Evolutionary conservation across 2,888 invertebrate genomes (phyloP).

Genomic region (Drosophila sordidapex): DNA sequence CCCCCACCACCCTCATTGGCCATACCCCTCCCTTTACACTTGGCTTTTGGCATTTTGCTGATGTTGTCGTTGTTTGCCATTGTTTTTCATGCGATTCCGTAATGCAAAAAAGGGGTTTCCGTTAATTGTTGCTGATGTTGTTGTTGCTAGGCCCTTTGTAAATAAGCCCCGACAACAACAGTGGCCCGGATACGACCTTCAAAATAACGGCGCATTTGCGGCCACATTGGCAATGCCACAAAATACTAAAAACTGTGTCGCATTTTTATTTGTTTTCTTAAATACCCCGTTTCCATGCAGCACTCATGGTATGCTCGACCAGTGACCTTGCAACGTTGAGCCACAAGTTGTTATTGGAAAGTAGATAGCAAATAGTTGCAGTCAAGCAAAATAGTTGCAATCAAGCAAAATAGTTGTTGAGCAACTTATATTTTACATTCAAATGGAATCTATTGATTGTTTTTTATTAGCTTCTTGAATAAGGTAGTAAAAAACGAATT

Average conservation of each 20-base stretch:
- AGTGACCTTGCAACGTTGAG: not conserved
- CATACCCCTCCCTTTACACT: not conserved
- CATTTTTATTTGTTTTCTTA: slow-evolving; percentile 27
- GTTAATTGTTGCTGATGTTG: not conserved
- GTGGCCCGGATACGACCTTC: slow-evolving; percentile 67
- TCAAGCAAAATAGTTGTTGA: not conserved
- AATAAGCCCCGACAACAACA: slow-evolving; percentile 37
- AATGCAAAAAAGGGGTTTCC: slow-evolving; percentile 70
- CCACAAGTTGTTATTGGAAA: not conserved
- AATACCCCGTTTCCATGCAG: slow-evolving; percentile 30
- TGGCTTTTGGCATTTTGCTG: slow-evolving; percentile 24
- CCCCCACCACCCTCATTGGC: too few relatives aligned
- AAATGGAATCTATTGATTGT: not conserved
- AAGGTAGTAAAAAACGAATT: not conserved
- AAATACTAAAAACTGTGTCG: slow-evolving; percentile 62
- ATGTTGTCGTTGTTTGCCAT: slow-evolving; percentile 16
- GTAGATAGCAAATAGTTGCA: not conserved
- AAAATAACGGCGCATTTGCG: slow-evolving; percentile 67
- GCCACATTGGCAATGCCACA: slow-evolving; percentile 25
- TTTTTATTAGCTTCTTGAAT: not conserved
- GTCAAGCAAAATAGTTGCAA: not conserved
- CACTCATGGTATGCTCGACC: slow-evolving; percentile 1
- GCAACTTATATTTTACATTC: not conserved
- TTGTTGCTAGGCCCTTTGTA: slow-evolving; percentile 40
- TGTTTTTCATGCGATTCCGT: slow-evolving; percentile 49